Conservation (phyloP, 2,888 invertebrate species). For the Camptogramma bilineatum region DNA sequence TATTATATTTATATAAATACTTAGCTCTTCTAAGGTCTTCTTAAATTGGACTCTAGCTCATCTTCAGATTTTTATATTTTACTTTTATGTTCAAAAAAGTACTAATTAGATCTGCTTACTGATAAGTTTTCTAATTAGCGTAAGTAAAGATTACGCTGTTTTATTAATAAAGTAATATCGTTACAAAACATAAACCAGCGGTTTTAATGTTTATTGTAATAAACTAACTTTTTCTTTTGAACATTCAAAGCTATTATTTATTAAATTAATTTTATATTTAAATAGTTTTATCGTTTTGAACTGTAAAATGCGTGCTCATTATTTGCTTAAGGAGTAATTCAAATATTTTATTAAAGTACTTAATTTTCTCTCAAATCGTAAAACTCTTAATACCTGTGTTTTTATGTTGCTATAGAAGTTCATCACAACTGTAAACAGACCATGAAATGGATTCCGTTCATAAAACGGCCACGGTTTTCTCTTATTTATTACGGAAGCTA, state of each 20-base stretch:
- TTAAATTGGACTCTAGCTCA: not conserved
- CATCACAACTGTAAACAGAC: not conserved
- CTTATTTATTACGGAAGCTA: too few species aligned
- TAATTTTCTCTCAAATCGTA: not conserved
- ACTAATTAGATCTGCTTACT: constrained; percentile 24
- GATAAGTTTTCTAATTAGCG: constrained; percentile 21
- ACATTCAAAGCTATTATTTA: constrained; percentile 10
- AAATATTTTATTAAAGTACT: constrained; percentile 1
- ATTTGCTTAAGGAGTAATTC: not conserved
- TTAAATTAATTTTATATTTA: constrained; percentile 4
- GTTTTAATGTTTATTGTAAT: constrained; percentile 24
- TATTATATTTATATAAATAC: too few species aligned
- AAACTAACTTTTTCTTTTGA: constrained; percentile 14
- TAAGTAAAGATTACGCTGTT: constrained; percentile 13
- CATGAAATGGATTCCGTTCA: not conserved
- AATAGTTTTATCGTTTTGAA: not conserved
- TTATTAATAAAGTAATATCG: constrained; percentile 29
- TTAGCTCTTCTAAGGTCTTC: too few species aligned
- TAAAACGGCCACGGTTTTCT: too few species aligned
- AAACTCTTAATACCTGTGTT: constrained; percentile 3
- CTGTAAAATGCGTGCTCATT: constrained; percentile 1
- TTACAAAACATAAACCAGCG: constrained; percentile 32
- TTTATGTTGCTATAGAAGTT: not conserved
- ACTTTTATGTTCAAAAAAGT: constrained; percentile 18
- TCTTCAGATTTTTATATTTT: constrained; percentile 12